Conservation (phyloP, 2,113 vertebrate species). For the Prionailurus bengalensis region DNA sequence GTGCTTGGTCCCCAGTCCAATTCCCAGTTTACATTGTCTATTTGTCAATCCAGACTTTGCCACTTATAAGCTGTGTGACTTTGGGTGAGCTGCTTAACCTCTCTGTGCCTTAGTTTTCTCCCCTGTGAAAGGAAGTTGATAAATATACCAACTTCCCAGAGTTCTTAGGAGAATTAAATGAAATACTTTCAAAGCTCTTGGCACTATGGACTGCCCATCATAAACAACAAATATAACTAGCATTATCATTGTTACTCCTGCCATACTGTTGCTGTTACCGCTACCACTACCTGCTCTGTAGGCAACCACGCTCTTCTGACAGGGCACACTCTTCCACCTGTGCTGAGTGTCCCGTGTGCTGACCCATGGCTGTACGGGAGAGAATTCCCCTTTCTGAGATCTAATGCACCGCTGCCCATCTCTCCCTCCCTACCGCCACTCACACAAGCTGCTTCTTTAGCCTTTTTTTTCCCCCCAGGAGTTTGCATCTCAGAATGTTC, state of each 20-base stretch:
- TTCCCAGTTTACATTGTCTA: neutral
- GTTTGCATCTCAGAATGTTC: neutral
- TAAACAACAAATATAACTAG: neutral
- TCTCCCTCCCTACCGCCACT: neutral
- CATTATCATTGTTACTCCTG: too few species aligned
- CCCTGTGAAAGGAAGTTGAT: neutral
- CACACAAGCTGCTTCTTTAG: neutral
- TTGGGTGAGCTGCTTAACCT: neutral
- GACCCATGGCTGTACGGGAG: neutral
- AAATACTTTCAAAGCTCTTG: neutral
- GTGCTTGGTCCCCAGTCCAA: neutral
- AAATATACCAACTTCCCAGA: neutral
- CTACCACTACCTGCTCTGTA: rapidly evolving
- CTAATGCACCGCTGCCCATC: rapidly evolving
- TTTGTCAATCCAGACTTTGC: neutral
- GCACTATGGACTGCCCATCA: neutral
- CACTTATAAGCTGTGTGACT: neutral
- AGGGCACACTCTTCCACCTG: too few species aligned
- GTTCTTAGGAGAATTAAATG: neutral
- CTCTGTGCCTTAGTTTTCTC: neutral
- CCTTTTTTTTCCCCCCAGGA: neutral
- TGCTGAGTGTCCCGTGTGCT: rapidly evolving
- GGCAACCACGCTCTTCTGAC: too few species aligned
- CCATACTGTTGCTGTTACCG: neutral
- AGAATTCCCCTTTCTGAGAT: neutral